Conservation (phyloP, 2,888 invertebrate genomes). For the Quadroppia sp. region DNA sequence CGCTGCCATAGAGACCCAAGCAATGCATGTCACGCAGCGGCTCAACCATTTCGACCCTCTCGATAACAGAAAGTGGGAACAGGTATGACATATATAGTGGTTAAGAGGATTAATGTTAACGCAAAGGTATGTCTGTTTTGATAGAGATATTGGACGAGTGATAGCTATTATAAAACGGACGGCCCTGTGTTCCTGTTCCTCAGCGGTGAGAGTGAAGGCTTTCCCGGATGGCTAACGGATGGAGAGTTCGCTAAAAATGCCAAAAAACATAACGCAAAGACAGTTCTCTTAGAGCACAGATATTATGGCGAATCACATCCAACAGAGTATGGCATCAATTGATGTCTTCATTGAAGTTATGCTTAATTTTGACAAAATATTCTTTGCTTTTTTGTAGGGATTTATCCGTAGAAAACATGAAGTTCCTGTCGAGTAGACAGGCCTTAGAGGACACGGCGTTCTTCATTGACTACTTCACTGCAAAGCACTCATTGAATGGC, state of each 20-base stretch:
- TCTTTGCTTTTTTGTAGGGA: slow-evolving; percentile 66
- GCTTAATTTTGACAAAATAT: not conserved
- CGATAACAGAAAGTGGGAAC: slow-evolving; percentile 69
- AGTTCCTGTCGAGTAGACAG: slow-evolving; percentile 64
- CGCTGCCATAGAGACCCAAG: too few species aligned
- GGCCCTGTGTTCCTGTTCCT: slow-evolving; percentile 92
- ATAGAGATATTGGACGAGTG: slow-evolving; percentile 76
- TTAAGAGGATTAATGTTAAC: slow-evolving; percentile 43
- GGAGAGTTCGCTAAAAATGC: slow-evolving; percentile 76
- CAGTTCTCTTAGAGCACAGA: slow-evolving; percentile 84
- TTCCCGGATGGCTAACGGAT: slow-evolving; percentile 76
- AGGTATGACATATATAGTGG: slow-evolving; percentile 58
- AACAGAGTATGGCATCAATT: slow-evolving; percentile 61
- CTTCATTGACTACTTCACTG: slow-evolving; percentile 71
- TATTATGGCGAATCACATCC: slow-evolving; percentile 91
- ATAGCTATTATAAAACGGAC: slow-evolving; percentile 65
- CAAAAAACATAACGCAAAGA: slow-evolving; percentile 70
- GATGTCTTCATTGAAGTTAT: slow-evolving; percentile 8
- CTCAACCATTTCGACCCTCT: slow-evolving; percentile 76
- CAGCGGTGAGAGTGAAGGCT: slow-evolving; percentile 84
- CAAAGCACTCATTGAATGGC: slow-evolving; percentile 59
- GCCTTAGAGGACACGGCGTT: slow-evolving; percentile 73
- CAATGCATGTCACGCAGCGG: too few species aligned
- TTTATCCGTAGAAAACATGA: slow-evolving; percentile 70
- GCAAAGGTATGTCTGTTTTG: slow-evolving; percentile 41